Conservation (phyloP, 2,113 vertebrate species). For the Serranochromis macrocephalus region DNA sequence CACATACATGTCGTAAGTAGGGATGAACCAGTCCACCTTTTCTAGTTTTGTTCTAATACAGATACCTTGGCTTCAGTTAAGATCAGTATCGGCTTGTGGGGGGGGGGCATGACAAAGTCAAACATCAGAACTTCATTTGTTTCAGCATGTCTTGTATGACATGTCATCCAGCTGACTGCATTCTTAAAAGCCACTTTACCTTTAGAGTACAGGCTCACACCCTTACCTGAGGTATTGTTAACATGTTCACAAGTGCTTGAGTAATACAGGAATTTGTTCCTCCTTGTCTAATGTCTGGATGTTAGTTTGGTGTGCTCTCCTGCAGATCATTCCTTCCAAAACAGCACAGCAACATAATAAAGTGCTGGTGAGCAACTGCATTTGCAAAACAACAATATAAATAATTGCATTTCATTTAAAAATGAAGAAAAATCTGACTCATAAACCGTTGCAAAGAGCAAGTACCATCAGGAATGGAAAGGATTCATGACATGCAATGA, state of each 20-base stretch:
- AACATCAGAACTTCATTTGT: background rate
- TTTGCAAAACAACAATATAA: background rate
- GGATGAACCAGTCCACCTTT: background rate
- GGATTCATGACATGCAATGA: background rate
- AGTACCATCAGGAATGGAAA: background rate
- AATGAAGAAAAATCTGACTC: rapidly evolving
- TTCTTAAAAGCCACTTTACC: background rate
- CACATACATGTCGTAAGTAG: background rate
- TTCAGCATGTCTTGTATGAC: background rate
- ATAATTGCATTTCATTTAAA: background rate
- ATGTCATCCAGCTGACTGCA: background rate
- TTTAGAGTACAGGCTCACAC: background rate
- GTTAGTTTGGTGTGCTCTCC: background rate
- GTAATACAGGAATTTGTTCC: background rate
- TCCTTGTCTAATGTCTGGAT: background rate
- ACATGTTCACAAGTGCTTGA: background rate
- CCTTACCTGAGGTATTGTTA: background rate
- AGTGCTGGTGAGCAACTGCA: background rate
- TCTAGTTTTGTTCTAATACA: background rate
- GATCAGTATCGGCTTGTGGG: rapidly evolving
- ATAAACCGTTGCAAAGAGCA: background rate
- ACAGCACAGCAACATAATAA: background rate
- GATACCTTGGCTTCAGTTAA: background rate
- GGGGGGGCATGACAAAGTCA: background rate
- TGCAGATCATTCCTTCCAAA: background rate